Evolutionary conservation across 2,888 invertebrate genomes (phyloP).

Genomic region (Spodoptera littoralis): DNA sequence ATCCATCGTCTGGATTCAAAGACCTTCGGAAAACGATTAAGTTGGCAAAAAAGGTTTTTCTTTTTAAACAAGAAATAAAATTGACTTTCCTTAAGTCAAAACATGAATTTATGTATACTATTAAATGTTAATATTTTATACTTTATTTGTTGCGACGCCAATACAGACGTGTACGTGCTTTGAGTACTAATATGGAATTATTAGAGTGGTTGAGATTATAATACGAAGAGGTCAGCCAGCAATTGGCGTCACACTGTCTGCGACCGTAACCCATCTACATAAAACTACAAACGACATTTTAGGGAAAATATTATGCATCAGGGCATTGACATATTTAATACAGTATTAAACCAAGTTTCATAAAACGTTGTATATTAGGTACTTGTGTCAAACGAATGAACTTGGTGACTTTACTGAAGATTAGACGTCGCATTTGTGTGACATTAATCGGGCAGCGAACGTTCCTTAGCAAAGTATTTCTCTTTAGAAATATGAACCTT

Average conservation of each 20-base stretch:
- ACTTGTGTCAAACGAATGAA: conserved; percentile 24
- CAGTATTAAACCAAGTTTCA: conserved; percentile 31
- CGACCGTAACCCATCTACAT: conserved; percentile 61
- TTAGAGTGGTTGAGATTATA: conserved; percentile 72
- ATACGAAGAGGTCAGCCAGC: conserved; percentile 57
- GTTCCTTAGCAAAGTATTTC: conserved; percentile 18
- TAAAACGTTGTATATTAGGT: conserved; percentile 39
- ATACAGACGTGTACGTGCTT: conserved; percentile 37
- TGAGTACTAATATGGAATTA: conserved; percentile 37
- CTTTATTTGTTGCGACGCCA: conserved; percentile 14
- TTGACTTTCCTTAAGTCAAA: conserved; percentile 6
- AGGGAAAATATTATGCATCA: conserved; percentile 51
- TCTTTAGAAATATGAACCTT: neutral
- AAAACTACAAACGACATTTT: conserved; percentile 61
- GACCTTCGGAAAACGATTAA: conserved; percentile 34
- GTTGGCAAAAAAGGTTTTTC: conserved; percentile 23
- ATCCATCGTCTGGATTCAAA: conserved; percentile 21
- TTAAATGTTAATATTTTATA: conserved; percentile 25
- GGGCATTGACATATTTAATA: conserved; percentile 46
- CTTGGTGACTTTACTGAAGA: conserved; percentile 24
- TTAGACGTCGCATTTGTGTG: conserved; percentile 19
- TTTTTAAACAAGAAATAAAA: conserved; percentile 36
- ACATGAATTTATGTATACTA: conserved; percentile 30
- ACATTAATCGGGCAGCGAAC: conserved; percentile 33
- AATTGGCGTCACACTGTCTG: conserved; percentile 78